phyloP scores from a whole-genome alignment of 37 sponge, comb jelly and placozoan genomes.

The Haliclona indistincta region DNA sequence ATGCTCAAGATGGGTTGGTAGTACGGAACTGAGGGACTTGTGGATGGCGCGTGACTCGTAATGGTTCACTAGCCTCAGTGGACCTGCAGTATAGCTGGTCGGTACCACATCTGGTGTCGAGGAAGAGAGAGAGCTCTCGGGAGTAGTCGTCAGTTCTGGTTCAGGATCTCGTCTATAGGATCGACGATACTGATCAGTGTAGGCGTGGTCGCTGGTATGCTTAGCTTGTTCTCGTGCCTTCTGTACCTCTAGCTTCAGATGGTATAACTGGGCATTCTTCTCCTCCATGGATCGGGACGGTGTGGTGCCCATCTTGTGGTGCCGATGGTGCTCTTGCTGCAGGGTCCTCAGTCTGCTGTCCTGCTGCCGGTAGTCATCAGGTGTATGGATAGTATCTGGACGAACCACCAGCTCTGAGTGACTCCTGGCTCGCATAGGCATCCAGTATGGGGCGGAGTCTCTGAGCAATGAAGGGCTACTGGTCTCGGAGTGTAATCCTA shows the following conservation, averaged over 20 bases:
- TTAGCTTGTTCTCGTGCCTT: neutral
- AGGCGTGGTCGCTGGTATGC: too few species aligned
- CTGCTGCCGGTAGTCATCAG: neutral
- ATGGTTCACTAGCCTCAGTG: neutral
- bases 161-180: neutral
- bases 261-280: neutral
- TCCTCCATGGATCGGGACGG: neutral
- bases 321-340: neutral
- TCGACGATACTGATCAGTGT: neutral
- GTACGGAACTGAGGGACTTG: too few species aligned
- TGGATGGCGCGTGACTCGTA: too few species aligned
- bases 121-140: neutral
- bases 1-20: too few species aligned
- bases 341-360: neutral
- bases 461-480: slow-evolving; percentile 6
- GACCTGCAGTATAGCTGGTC: neutral
- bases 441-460: neutral
- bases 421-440: too few species aligned
- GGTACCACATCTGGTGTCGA: slow-evolving; percentile 5
- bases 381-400: neutral
- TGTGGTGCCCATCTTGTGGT: neutral
- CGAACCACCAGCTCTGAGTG: neutral
- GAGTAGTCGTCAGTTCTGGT: neutral
- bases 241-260: neutral
- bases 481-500: neutral